phyloP scores from a whole-genome alignment of 1,140 invertebrate genomes.

The Zaprionus ornatus region DNA sequence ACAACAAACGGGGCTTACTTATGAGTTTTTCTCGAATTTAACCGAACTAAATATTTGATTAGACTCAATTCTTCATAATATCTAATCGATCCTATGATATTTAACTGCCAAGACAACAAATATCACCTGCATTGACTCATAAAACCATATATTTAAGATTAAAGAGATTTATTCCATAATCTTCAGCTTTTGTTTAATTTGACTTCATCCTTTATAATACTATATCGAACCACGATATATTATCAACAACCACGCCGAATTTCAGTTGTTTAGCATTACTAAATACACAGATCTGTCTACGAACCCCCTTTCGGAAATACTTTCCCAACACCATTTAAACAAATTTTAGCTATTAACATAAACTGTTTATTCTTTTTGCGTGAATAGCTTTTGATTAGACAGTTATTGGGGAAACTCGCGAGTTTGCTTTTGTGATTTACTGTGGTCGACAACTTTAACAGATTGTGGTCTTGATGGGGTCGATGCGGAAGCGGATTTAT shows the following conservation, averaged over 20 bases:
- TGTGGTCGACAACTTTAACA: slow-evolving; percentile 7
- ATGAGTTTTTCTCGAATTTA: too few relatives aligned
- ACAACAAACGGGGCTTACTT: too few relatives aligned
- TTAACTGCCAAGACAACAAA: not conserved
- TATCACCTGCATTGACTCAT: not conserved
- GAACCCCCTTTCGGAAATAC: not conserved
- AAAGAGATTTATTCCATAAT: too few relatives aligned
- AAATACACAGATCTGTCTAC: not conserved
- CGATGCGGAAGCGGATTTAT: not conserved
- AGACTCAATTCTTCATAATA: not conserved
- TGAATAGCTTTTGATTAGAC: slow-evolving; percentile 6
- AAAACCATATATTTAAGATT: too few relatives aligned
- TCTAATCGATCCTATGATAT: not conserved
- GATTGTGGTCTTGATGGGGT: slow-evolving; percentile 17
- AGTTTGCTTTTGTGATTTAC: slow-evolving; percentile 4
- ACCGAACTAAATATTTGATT: too few relatives aligned
- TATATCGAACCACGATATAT: not conserved
- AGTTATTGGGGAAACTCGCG: not conserved
- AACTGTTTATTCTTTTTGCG: not conserved
- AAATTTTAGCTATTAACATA: not conserved
- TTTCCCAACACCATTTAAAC: not conserved
- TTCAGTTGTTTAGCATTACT: not conserved
- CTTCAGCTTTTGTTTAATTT: too few relatives aligned
- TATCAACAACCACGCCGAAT: not conserved
- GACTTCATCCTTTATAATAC: not conserved